phyloP scores from a whole-genome alignment of 2,113 vertebrate genomes.

The Oceanodroma tethys region DNA sequence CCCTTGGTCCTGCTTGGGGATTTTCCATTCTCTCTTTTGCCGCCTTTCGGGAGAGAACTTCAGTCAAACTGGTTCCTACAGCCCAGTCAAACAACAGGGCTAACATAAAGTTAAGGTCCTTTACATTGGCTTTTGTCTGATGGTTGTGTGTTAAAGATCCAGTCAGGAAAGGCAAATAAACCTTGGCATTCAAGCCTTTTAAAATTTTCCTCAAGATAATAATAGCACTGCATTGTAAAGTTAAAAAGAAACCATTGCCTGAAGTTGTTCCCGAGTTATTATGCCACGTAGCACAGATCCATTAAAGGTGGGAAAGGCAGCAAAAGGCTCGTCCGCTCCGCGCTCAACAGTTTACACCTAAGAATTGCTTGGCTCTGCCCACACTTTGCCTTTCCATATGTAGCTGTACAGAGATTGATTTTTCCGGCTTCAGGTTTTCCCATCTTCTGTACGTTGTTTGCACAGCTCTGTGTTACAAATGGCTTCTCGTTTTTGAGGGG shows the following conservation, averaged over 20 bases:
- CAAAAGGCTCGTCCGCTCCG: not conserved
- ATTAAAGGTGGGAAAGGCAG: not conserved
- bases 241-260: not conserved
- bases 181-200: not conserved
- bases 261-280: not conserved
- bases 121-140: not conserved
- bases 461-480: not conserved
- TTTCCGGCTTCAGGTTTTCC: not conserved
- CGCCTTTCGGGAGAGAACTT: not conserved
- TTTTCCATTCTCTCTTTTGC: not conserved
- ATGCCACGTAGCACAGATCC: not conserved
- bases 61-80: not conserved
- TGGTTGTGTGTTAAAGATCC: not conserved
- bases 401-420: not conserved
- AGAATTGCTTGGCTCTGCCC: not conserved
- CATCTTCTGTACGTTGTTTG: not conserved
- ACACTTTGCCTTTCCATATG: not conserved
- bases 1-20: not conserved
- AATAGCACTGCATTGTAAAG: not conserved
- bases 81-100: not conserved
- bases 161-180: constrained; percentile 20
- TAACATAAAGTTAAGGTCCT: not conserved
- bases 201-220: not conserved
- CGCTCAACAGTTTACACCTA: not conserved
- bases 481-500: not conserved